Conservation (phyloP, 1,140 invertebrate species). For the Camponotus floridanus region DNA sequence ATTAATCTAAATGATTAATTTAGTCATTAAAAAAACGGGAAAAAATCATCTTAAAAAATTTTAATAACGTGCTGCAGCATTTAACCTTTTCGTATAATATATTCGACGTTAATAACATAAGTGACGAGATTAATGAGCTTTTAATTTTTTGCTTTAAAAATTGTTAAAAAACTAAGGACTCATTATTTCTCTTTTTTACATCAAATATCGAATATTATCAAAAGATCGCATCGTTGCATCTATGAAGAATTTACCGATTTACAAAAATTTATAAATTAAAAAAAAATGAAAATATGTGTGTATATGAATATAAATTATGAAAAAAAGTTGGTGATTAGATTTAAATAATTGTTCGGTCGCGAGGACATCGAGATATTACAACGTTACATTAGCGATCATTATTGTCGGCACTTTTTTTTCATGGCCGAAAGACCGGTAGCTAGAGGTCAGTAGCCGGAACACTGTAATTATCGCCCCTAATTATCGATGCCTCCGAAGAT, state of each 20-base stretch:
- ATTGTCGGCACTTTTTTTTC: constrained; percentile 27
- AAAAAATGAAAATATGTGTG: neutral
- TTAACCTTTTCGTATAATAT: constrained; percentile 13
- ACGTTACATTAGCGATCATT: constrained; percentile 53
- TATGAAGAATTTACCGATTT: neutral
- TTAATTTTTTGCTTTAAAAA: constrained; percentile 54
- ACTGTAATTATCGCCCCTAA: constrained; percentile 76
- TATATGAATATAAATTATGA: neutral
- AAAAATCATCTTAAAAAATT: constrained; percentile 17
- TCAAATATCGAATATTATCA: neutral
- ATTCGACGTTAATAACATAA: constrained; percentile 33
- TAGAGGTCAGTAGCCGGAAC: constrained; percentile 71
- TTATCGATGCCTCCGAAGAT: constrained; percentile 73
- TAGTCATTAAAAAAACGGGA: neutral
- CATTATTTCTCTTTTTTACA: neutral
- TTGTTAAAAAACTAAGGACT: constrained; percentile 2
- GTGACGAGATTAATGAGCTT: constrained; percentile 32
- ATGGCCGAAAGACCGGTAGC: constrained; percentile 71
- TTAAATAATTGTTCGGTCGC: neutral
- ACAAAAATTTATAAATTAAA: neutral
- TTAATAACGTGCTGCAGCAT: constrained; percentile 46
- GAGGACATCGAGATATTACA: constrained; percentile 57
- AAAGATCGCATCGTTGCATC: constrained; percentile 5
- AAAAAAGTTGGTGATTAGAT: neutral
- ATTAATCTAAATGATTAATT: no score